Conservation (phyloP, 2,888 invertebrate species). For the Chloroclysta siterata region DNA sequence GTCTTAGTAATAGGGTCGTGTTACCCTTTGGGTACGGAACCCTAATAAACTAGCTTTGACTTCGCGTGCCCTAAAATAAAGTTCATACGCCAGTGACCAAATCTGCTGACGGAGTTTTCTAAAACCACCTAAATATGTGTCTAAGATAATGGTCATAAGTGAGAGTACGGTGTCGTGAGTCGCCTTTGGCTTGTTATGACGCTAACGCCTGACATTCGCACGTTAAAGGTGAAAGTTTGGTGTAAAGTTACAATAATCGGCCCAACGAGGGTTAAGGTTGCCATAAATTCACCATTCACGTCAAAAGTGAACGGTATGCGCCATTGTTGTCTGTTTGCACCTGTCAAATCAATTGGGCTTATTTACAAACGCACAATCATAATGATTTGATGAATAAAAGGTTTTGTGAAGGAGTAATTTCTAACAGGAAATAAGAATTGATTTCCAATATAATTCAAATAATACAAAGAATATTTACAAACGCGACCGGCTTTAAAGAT, state of each 20-base stretch:
- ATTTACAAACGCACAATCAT: slow-evolving; percentile 5
- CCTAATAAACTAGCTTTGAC: no score
- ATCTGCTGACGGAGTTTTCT: not conserved
- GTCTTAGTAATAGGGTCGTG: no score
- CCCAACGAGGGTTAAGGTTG: slow-evolving; percentile 28
- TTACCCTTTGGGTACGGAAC: no score
- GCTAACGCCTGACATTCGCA: slow-evolving; percentile 62
- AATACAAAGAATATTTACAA: no score
- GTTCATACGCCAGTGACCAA: not conserved
- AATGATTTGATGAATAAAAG: not conserved
- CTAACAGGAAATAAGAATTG: no score
- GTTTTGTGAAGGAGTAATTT: not conserved
- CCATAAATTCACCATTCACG: slow-evolving; percentile 26
- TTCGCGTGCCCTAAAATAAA: not conserved
- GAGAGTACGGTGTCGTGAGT: slow-evolving; percentile 65
- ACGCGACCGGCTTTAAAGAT: no score
- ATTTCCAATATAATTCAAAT: no score
- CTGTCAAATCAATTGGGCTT: slow-evolving; percentile 9
- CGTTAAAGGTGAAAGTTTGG: slow-evolving; percentile 58
- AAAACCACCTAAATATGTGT: slow-evolving; percentile 1
- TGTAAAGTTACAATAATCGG: slow-evolving; percentile 38
- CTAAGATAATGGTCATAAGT: slow-evolving; percentile 55
- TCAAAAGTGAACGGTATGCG: slow-evolving; percentile 7
- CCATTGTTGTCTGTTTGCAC: slow-evolving; percentile 17
- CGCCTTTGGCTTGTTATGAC: slow-evolving; percentile 58